Conservation (phyloP, 2,888 invertebrate species). For the Drosophila formosana region DNA sequence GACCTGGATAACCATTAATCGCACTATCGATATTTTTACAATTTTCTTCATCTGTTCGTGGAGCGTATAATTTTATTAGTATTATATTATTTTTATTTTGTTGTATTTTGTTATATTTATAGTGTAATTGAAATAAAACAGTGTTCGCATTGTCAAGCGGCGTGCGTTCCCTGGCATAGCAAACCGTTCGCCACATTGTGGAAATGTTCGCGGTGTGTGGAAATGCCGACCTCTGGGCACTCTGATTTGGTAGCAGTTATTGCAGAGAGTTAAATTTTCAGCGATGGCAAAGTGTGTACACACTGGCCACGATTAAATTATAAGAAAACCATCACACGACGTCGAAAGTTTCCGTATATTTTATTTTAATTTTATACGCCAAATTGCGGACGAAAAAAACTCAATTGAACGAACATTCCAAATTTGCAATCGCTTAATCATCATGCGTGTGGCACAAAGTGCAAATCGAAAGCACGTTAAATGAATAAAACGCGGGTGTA, state of each 20-base stretch:
- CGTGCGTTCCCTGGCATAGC: not conserved
- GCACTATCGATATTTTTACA: too few relatives aligned
- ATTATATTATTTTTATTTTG: too few relatives aligned
- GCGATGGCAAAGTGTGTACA: constrained; percentile 42
- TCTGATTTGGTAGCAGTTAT: constrained; percentile 39
- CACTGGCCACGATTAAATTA: constrained; percentile 53
- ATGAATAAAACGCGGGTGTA: constrained; percentile 61
- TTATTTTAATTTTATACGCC: constrained; percentile 47
- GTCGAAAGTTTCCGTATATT: constrained; percentile 71
- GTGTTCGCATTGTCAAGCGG: too few relatives aligned
- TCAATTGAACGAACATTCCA: constrained; percentile 46
- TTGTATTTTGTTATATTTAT: too few relatives aligned
- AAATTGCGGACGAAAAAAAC: constrained; percentile 61
- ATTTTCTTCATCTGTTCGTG: too few relatives aligned
- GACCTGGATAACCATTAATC: too few relatives aligned
- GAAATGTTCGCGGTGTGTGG: too few relatives aligned
- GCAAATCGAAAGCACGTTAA: constrained; percentile 68
- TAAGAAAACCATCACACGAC: constrained; percentile 67
- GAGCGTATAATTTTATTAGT: too few relatives aligned
- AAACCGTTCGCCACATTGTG: constrained; percentile 15
- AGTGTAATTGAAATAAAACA: too few relatives aligned
- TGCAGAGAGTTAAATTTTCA: constrained; percentile 12
- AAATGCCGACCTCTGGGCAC: constrained; percentile 25
- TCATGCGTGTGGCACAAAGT: constrained; percentile 60
- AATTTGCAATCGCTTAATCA: constrained; percentile 45